Evolutionary conservation across 2,113 vertebrate genomes (phyloP), one percentile per base, ranked within the genome.

Genomic region (Progne subis): DNA sequence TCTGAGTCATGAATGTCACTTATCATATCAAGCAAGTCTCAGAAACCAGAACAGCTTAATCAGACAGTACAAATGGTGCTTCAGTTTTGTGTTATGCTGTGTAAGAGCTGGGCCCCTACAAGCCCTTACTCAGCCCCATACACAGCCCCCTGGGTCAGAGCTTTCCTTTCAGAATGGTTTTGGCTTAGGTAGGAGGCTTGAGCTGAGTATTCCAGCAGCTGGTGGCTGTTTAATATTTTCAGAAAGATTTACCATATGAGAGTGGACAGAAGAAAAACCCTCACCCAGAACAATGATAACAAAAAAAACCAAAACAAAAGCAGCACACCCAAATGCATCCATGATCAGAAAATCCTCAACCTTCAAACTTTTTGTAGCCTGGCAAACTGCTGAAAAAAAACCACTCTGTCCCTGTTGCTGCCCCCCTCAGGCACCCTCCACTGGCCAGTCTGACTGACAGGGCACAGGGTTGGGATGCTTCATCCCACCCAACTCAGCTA

Each of bases 101-200:
- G 2, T 12, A 28, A 61, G 52, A 61, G 14, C 14, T 74, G 26
- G 34, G 17, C 15, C 29, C 29, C 16, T 13, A 41, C 12, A 57
- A 31, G 26, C 8, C 15, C 7, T 37, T 7, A 1, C 18, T 50
- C 8, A 4, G 34, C n/a, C 29, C 18, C 44, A 25, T 2, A 25
- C 0, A 0, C 2, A n/a, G 21, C 15, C 14, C 19, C 50, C 39
- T 9, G 43, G 14, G 11, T n/a, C 6, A n/a, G 11, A 26, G 13
- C 59, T 86, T 47, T 5, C 17, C 53, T 88, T 23, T 44, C 18
- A 47, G 41, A 55, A 37, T 37, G 14, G 2, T 18, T 24, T 47
- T 26, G 16, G 28, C 21, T 17, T 3, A 24, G 10, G 26, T 2
- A 44, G 37, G 28, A 79, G 55, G 4, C 15, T 60, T 34, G 37